Base-by-base conservation (phyloP, 2,797 vertebrate genomes). In the Enteromius fasciolatus region DNA sequence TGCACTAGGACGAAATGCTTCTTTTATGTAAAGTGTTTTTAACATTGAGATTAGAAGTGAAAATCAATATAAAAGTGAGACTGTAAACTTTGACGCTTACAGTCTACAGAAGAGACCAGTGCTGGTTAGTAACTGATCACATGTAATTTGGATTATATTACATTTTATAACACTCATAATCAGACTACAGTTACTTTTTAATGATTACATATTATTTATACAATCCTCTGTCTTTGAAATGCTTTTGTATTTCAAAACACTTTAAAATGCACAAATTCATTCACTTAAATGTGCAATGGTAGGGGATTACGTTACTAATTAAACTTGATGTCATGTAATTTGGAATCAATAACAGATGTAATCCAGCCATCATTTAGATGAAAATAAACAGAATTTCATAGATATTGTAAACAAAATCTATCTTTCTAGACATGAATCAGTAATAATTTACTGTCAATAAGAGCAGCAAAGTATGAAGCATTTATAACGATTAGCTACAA, bases 401-500 rank as follows among this genome's bases (percentile, higher is more conserved):
- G 17, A 50, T n/a, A 50, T 18, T 50, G 17, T 7, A 20, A 2
- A n/a, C 20, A 54, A 1, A 39, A 39, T 8, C 36, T 39, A 8
- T 39, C n/a, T 25, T 25, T 59, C 10, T 25, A 59, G 10, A 59
- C 10, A 57, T 23, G 23, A 12, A 25, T 59, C 28, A 28, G 28
- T 28, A 28, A 28, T 28, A 1, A 28, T 54, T 18, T 54, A 52
- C 50, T 20, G 50, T 52, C 7, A 50, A 50, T 18, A 20, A 50
- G 17, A 50, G 48, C 48, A 50, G 48, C 6, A 50, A 50, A 50
- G 17, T 50, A 18, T 50, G 48, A 9, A 52, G 50, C 50, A n/a
- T 54, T 54, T n/a, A 36, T 63, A 36, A 63, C 15, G n/a, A 39
- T 52, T 63, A 81, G 44, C 44, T 50, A 33, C 12, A 31, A 78